Evolutionary conservation across 2,113 vertebrate species (phyloP).

Genomic region (Chauna torquata): DNA sequence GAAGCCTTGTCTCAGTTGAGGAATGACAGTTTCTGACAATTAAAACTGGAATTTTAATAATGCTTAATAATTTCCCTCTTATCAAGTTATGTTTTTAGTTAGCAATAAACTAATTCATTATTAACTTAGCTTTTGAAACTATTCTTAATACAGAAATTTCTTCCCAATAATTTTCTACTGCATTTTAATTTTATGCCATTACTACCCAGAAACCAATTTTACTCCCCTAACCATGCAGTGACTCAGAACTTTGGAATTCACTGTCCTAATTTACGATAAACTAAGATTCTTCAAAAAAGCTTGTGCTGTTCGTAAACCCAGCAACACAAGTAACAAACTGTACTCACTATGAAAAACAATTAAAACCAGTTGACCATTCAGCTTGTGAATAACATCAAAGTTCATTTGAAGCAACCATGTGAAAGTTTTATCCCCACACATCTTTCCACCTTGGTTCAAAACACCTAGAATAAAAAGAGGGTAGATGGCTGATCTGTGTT

Average conservation of each 20-base stretch:
- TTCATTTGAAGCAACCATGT: not conserved
- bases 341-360: not conserved
- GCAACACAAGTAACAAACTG: not conserved
- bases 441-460: not conserved
- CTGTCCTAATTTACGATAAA: not conserved
- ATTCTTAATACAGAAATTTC: not conserved
- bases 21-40: not conserved
- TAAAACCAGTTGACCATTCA: not conserved
- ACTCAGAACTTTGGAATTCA: not conserved
- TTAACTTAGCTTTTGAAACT: not conserved
- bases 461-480: not conserved
- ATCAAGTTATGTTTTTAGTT: not conserved
- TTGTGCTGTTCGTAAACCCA: not conserved
- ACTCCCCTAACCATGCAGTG: not conserved
- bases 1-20: not conserved
- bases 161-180: not conserved
- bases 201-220: not conserved
- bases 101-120: not conserved
- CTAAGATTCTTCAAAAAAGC: not conserved
- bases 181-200: not conserved
- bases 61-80: not conserved
- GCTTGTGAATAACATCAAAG: not conserved
- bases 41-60: not conserved
- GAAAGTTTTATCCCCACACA: not conserved
- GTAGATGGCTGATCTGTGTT: not conserved